A percentile compares a stretch with the other conserved stretches of the same genome.
phyloP scores from a whole-genome alignment of 1,140 invertebrate genomes.

The Bombus balteatus region DNA sequence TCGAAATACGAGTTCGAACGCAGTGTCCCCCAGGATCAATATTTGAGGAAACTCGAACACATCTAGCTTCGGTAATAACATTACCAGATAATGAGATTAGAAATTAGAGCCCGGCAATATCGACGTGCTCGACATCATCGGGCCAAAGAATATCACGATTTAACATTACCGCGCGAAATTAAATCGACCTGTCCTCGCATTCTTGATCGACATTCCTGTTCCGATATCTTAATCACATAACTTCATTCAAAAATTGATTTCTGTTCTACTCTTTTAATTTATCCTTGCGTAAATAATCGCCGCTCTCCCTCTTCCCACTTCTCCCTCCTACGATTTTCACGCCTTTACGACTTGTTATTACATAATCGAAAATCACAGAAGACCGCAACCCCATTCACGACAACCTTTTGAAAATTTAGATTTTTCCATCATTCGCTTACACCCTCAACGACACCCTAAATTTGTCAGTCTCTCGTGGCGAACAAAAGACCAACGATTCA shows the following conservation, averaged over 20 bases:
- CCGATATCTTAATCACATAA: not conserved
- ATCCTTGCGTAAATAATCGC: not conserved
- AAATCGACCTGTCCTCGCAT: not conserved
- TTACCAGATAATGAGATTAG: slow-evolving; percentile 11
- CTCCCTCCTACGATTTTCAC: too few species aligned
- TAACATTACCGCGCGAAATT: not conserved
- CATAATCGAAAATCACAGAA: too few species aligned
- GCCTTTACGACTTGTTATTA: accelerated
- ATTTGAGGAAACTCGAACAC: slow-evolving; percentile 3
- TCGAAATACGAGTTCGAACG: slow-evolving; percentile 13
- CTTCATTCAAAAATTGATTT: not conserved
- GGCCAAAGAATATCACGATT: not conserved
- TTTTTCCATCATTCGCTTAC: not conserved
- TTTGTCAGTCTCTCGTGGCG: not conserved
- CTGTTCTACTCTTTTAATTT: too few species aligned
- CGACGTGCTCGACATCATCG: slow-evolving; percentile 12
- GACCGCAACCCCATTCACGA: not conserved
- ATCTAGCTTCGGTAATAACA: slow-evolving; percentile 1
- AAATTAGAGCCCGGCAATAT: slow-evolving; percentile 7
- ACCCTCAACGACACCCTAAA: not conserved
- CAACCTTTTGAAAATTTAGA: not conserved
- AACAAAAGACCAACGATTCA: not conserved
- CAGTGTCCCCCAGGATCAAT: not conserved
- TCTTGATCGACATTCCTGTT: not conserved
- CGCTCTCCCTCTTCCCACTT: too few species aligned